A percentile compares a stretch with the other conserved stretches of the same genome.
phyloP scores from a whole-genome alignment of 37 sponge, comb jelly and placozoan genomes.

The Hormiphora californensis region DNA sequence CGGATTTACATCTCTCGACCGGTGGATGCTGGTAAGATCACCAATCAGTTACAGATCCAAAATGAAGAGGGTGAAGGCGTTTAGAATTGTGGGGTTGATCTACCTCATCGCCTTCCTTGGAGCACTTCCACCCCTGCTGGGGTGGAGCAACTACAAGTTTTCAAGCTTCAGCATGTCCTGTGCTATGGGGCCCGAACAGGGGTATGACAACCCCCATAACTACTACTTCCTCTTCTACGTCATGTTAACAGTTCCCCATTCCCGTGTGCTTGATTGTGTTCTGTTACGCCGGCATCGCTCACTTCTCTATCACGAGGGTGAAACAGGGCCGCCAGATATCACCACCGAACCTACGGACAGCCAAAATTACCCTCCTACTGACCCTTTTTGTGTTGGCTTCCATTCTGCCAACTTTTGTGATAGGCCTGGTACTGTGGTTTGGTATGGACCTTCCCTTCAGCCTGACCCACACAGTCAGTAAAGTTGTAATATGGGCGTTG shows the following conservation, averaged over 20 bases:
- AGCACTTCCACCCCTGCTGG: constrained; percentile 10
- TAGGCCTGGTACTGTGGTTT: constrained; percentile 34
- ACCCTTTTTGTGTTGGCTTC: constrained; percentile 10
- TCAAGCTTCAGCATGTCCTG: constrained; percentile 31
- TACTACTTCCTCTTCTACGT: constrained; percentile 43
- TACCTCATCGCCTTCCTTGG: background rate
- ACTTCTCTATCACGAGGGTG: background rate
- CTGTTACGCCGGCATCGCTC: background rate
- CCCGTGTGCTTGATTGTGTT: background rate
- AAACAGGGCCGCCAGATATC: constrained; percentile 5
- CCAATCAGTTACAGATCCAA: constrained; percentile 12
- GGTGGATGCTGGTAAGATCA: constrained; percentile 26
- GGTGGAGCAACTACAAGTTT: constrained; percentile 38
- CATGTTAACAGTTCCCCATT: background rate
- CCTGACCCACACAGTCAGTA: background rate
- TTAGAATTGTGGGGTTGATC: background rate
- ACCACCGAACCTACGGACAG: background rate
- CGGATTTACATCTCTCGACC: constrained; percentile 11
- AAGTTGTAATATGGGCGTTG: constrained; percentile 19
- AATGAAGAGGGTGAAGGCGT: background rate
- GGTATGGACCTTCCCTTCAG: background rate
- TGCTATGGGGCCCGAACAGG: background rate
- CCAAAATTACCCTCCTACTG: constrained; percentile 2
- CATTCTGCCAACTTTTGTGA: constrained; percentile 34
- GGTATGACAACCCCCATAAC: background rate